Evolutionary conservation across 2,797 vertebrate genomes (phyloP).

Genomic region (Masticophis lateralis): DNA sequence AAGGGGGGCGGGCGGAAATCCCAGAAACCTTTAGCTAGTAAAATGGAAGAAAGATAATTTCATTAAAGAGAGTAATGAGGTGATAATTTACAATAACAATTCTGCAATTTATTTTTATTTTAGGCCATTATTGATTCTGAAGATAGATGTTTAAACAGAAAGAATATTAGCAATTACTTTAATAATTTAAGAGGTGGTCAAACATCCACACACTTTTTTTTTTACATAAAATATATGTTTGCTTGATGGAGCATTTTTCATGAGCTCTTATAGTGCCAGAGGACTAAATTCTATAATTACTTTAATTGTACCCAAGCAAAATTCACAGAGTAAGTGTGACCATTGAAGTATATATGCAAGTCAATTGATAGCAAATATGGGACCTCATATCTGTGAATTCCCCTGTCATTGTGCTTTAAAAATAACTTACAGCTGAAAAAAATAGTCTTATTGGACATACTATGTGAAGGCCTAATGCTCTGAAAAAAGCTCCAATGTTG

Average conservation of each 20-base stretch:
- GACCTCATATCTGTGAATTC: background rate
- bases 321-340: background rate
- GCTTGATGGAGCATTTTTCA: conserved; percentile 3
- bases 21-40: background rate
- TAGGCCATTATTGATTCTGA: background rate
- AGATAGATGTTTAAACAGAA: conserved; percentile 4
- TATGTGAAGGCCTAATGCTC: background rate
- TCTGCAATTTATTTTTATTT: conserved; percentile 30
- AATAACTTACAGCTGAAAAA: background rate
- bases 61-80: background rate
- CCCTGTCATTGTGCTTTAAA: background rate
- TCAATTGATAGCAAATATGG: background rate
- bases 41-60: background rate
- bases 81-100: background rate
- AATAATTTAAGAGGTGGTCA: background rate
- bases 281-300: conserved; percentile 9
- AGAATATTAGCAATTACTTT: background rate
- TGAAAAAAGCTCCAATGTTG: background rate
- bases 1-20: background rate
- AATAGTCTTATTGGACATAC: background rate
- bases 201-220: background rate
- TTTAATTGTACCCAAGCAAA: conserved; percentile 7
- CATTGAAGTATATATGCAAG: background rate
- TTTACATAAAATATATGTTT: conserved; percentile 12
- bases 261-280: conserved; percentile 6